Base-by-base conservation (phyloP, 2,113 vertebrate genomes). In the Coryphaenoides rupestris region DNA sequence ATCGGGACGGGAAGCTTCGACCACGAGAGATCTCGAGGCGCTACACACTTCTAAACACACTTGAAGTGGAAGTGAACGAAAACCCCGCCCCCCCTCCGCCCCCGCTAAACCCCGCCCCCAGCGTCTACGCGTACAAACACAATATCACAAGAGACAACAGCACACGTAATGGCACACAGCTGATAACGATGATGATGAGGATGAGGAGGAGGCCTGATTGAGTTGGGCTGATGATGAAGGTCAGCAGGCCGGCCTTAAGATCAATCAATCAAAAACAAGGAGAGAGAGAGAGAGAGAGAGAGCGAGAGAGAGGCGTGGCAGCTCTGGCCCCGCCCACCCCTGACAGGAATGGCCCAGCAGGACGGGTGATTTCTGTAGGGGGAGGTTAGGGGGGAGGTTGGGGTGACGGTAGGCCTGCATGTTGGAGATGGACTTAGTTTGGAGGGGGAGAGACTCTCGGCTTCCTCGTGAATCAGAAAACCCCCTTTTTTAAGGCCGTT, bases 191-290 rank as follows among this genome's bases (percentile, higher is more conserved):
- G n/a, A n/a, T n/a, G n/a, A n/a, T n/a, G n/a, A n/a, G n/a, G n/a
- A n/a, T n/a, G n/a, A n/a, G n/a, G n/a, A n/a, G n/a, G n/a, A 82
- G 62, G 70, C 50, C 65, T 73, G 78, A 89, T 76, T 75, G 79
- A 81, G 57, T 74, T 65, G 58, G 62, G 75, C 47, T 65, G 56
- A 78, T 69, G 19, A 68, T 26, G 24, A 26, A 40, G 33, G 33
- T 40, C 33, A 7, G 9, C 2, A n/a, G 33, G 33, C 33, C 6
- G 33, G 33, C 33, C 9, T 10, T 40, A 40, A 40, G 4, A 40
- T 40, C 33, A 12, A 26, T 6, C 7, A 40, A 40, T 9, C 7
- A 40, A 40, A 2, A 16, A 19, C 33, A 2, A 40, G 33, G 9
- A 10, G 5, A 12, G 33, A 10, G n/a, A n/a, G n/a, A n/a, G n/a